Evolutionary conservation across 2,888 invertebrate species (phyloP), one percentile per base, ranked within the genome.

Genomic region (Dusona sp.): DNA sequence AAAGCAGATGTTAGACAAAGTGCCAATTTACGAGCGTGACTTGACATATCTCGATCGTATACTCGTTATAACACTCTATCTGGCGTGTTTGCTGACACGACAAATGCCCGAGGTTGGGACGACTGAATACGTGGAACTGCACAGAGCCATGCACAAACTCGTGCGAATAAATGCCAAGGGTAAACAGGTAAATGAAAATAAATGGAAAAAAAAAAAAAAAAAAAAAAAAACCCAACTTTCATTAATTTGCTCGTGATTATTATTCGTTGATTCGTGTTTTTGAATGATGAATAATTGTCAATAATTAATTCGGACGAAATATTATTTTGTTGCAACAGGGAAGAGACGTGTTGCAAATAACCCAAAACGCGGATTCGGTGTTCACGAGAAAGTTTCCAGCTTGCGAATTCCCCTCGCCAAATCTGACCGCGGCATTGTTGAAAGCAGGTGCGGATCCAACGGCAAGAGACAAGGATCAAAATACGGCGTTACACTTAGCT

Each of bases 401-500:
- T 9, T 96, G 96, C 92, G 96, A 96, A 91, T 97, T 97, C 91
- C 97, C 97, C 1, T 96, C 97, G 16, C 94, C 96, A 11, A 95
- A 96, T 90, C 95, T 97, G 88, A 97, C 97, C 8, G 96, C 96
- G 90, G 96, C 97, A 83, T 95, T 98, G 92, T 95, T 98, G 87
- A 96, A 96, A 89, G 97, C 98, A 36, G 99, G 98, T 16, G 98
- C 98, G 0, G 96, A 97, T 94, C 97, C 97, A 0, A 97, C 97
- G 94, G 97, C 97, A 0, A 94, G 96, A 2, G 99, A 99, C 94
- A 96, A 96, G 78, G 96, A 96, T 82, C 98, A 98, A 29, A 98
- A 98, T 95, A 98, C 98, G 29, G 97, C 98, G 16, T 95, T 99
- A 74, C 99, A 99, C 93, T 95, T 98, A 85, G 97, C 97, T 0